Evolutionary conservation across 2,888 invertebrate genomes (phyloP), one percentile per base, ranked within the genome.

Genomic region (Tachina grossa): DNA sequence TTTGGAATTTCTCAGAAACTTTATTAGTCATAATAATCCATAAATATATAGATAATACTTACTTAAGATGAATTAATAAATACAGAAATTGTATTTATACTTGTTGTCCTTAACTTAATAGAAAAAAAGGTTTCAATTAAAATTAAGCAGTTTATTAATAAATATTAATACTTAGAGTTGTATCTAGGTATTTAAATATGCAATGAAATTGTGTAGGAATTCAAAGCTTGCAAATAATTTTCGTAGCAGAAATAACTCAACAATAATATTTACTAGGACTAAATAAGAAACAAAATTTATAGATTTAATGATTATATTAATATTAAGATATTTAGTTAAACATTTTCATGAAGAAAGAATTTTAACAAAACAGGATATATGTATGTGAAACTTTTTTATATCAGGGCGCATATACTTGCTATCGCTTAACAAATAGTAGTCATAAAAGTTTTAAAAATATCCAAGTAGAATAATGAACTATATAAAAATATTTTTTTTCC

Each of bases 1-100:
- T 14, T 68, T 66, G 5, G 16, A 59, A 74, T 74, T 51, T 43
- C 31, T 13, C 59, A 53, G 39, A 5, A 57, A 81, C 66, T 81
- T 81, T 49, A 81, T 81, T 81, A 81, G 74, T 59, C 49, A 14
- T n/a, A 49, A 16, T 39, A 51, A 51, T 14, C 10, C 9, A 2
- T 41, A 59, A 16, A 53, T 68, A 31, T 9, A n/a, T 45, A 65
- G 55, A 31, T 45, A 61, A 68, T 81, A 53, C 39, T 53, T 45
- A 45, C 14, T 16, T n/a, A 16, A 55, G 43, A 65, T 65, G 47
- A 57, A 57, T 69, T 53, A 71, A 39, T 71, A 45, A 68, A 68
- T 65, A 41, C 5, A 63, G 41, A 47, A 41, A 16, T 19, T n/a
- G 11, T 41, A 49, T 39, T 4, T 47, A 1, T 16, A 11, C 31